Evolutionary conservation across 2,888 invertebrate genomes (phyloP).

Genomic region (Patella pellucida): DNA sequence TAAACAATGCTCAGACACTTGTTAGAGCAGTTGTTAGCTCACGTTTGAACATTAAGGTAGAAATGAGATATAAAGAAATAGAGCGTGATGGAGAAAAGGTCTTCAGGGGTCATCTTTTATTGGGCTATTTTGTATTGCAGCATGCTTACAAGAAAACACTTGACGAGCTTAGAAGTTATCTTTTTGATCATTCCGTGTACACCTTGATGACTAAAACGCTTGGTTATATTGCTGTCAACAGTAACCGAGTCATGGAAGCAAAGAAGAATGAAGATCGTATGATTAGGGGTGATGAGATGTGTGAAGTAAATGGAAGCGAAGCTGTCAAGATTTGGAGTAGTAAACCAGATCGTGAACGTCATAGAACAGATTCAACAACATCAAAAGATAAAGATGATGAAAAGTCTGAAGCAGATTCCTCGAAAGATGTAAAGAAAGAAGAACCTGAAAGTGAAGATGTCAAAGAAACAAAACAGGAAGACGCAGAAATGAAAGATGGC

Average conservation of each 20-base stretch:
- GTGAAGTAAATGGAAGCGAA: not conserved
- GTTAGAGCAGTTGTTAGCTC: not conserved
- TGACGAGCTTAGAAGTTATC: not conserved
- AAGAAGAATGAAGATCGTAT: constrained; percentile 1
- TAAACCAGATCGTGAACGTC: not conserved
- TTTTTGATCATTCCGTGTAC: not conserved
- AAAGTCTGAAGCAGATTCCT: not conserved
- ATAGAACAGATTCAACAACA: not conserved
- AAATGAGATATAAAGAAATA: not conserved
- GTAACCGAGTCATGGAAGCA: constrained; percentile 2
- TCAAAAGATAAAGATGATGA: constrained; percentile 4
- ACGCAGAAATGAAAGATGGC: not conserved
- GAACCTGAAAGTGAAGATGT: not conserved
- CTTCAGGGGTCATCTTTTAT: not conserved
- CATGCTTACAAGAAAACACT: not conserved
- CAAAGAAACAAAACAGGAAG: not conserved
- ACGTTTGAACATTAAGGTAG: not conserved
- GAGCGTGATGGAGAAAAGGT: not conserved
- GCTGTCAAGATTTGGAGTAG: constrained; percentile 9
- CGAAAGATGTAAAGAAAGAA: not conserved
- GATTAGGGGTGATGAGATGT: not conserved
- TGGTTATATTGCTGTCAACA: constrained; percentile 5
- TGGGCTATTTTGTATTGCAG: not conserved
- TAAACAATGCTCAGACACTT: not conserved
- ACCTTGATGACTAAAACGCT: constrained; percentile 1